A percentile compares a stretch with the other conserved stretches of the same genome.
These are phyloP conservation scores for Macrosoma leucophasiata DNA, from an alignment of 2,888 invertebrate genomes.

Conservation along the genomic window DNA sequence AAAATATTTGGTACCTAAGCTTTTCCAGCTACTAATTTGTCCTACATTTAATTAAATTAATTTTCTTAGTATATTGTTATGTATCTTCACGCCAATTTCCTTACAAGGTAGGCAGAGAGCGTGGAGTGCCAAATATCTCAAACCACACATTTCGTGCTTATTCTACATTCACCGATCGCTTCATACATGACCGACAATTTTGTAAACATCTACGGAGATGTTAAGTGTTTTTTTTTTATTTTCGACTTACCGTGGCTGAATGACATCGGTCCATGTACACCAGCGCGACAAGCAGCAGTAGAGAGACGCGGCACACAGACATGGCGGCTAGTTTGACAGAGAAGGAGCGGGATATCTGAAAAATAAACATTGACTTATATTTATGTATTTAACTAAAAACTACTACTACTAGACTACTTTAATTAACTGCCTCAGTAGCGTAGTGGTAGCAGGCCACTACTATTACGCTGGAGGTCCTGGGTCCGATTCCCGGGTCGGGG, in stretches of 20 bases:
- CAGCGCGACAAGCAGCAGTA: conserved; percentile 41
- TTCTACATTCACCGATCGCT: background rate
- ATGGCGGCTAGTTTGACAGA: conserved; percentile 35
- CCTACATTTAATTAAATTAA: no score
- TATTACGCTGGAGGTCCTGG: no score
- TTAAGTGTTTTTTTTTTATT: background rate
- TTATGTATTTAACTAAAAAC: no score
- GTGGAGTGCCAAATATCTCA: background rate
- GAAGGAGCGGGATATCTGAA: no score
- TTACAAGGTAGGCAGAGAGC: background rate
- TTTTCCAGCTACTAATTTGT: no score
- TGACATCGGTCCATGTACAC: conserved; percentile 43
- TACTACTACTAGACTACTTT: no score
- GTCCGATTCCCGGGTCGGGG: no score
- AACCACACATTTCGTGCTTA: background rate
- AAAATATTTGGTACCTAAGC: no score
- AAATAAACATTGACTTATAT: no score
- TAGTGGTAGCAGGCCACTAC: no score
- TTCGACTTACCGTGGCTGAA: conserved; percentile 45
- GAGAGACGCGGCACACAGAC: conserved; percentile 42
- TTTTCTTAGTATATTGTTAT: no score
- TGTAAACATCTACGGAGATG: background rate
- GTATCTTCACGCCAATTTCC: background rate
- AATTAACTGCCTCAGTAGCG: no score
- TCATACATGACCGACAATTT: background rate